phyloP scores from a whole-genome alignment of 1,140 invertebrate species.

The Brachionus paranguensis region DNA sequence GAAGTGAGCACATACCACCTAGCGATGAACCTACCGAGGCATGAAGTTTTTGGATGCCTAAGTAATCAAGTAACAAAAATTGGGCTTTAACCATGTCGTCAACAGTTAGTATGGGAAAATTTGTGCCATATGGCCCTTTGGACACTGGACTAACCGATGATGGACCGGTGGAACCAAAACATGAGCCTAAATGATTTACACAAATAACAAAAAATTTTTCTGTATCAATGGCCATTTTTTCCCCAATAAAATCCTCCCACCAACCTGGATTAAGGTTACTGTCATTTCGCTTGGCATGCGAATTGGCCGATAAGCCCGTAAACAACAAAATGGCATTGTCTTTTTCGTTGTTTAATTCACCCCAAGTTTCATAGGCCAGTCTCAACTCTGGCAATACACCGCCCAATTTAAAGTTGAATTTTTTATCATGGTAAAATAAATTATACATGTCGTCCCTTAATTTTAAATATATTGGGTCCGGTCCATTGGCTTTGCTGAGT shows the following conservation, averaged over 20 bases:
- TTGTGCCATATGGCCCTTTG: slow-evolving; percentile 50
- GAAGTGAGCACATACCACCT: slow-evolving; percentile 52
- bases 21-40: slow-evolving; percentile 51
- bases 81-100: slow-evolving; percentile 52
- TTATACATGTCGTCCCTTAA: slow-evolving; percentile 10
- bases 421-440: background rate
- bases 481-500: background rate
- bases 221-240: slow-evolving; percentile 54
- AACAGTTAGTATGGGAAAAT: slow-evolving; percentile 52
- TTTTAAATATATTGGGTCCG: slow-evolving; percentile 13
- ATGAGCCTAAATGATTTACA: slow-evolving; percentile 55
- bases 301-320: slow-evolving; percentile 53
- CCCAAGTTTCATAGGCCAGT: slow-evolving; percentile 56
- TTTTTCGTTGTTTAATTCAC: slow-evolving; percentile 50
- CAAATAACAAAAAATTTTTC: slow-evolving; percentile 56
- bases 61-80: slow-evolving; percentile 50
- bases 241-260: slow-evolving; percentile 57
- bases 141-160: slow-evolving; percentile 52
- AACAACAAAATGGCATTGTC: slow-evolving; percentile 53
- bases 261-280: slow-evolving; percentile 52
- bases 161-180: slow-evolving; percentile 54
- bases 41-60: slow-evolving; percentile 52
- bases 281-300: slow-evolving; percentile 53
- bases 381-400: slow-evolving; percentile 48
- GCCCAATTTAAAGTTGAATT: slow-evolving; percentile 41